Evolutionary conservation across 1,140 invertebrate species (phyloP), one percentile per base, ranked within the genome.

Genomic region (Triops cancriformis): DNA sequence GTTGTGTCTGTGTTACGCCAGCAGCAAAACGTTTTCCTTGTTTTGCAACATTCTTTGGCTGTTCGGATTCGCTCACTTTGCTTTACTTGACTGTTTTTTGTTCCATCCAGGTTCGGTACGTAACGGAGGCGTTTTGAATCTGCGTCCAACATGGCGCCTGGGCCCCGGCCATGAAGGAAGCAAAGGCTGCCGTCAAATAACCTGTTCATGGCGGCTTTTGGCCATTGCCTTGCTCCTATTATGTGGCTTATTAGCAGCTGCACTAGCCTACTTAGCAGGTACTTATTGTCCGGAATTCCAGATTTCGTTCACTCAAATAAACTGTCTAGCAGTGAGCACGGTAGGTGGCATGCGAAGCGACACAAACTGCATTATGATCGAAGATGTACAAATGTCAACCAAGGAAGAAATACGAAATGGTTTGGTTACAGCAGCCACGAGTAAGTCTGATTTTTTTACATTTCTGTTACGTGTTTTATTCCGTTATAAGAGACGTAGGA

Each of bases 191-290:
- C 72, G 72, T 73, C 73, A 73, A 26, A 41, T 73, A 37, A 73
- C 41, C 28, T 78, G 77, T 43, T 78, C 77, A 4, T 78, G 77
- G 77, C 72, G 77, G 18, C 77, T 78, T 41, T 27, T 78, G 42
- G 72, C 77, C 73, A 78, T 78, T 26, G 77, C 72, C 28, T 73
- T 78, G n/a, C 72, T 78, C 23, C 77, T 78, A 11, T 41, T 45
- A 23, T 78, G 72, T 45, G 77, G 77, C 26, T n/a, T 78, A 26
- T 72, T 78, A 23, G 77, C 73, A 18, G 77, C 77, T 14, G 77
- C 77, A 26, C 73, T 78, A 23, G 77, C 77, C 73, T 78, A 78
- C 26, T 73, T 78, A n/a, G 74, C 77, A 31, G 77, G 77, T 78
- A 73, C 10, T 26, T 6, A 72, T 23, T 4, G 6, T 72, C 64